A percentile compares a stretch with the other conserved stretches of the same genome.
phyloP scores from a whole-genome alignment of 2,888 invertebrate genomes.

The Tetragonula carbonaria region DNA sequence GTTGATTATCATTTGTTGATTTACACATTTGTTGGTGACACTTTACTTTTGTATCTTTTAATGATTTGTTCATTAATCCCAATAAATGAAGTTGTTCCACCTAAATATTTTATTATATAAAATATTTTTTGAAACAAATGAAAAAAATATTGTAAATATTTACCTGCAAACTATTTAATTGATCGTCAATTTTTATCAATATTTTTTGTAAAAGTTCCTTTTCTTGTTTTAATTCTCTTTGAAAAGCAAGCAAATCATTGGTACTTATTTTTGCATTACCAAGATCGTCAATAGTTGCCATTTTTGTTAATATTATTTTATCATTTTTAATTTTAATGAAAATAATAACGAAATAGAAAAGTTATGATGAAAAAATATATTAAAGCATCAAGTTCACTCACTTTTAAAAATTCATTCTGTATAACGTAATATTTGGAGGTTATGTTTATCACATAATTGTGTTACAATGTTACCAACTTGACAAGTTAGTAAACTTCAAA shows the following conservation, averaged over 20 bases:
- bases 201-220: slow-evolving; percentile 72
- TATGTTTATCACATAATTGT: not conserved
- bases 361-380: not conserved
- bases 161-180: slow-evolving; percentile 78
- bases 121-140: not conserved
- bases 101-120: slow-evolving; percentile 61
- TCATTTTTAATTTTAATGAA: not conserved
- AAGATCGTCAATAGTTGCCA: not conserved
- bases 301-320: not conserved
- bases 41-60: not conserved
- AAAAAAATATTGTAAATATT: slow-evolving; percentile 7
- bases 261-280: slow-evolving; percentile 21
- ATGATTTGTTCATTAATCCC: slow-evolving; percentile 61
- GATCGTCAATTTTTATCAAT: slow-evolving; percentile 75
- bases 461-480: slow-evolving; percentile 4
- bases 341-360: not conserved
- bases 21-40: not conserved
- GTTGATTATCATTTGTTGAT: slow-evolving; percentile 2
- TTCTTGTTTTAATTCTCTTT: slow-evolving; percentile 74
- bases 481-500: not conserved
- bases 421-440: not conserved
- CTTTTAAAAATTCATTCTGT: not conserved
- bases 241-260: slow-evolving; percentile 70
- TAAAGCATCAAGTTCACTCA: not conserved
- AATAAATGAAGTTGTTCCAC: slow-evolving; percentile 79